Base-by-base conservation (phyloP, 2,888 invertebrate species). In the Euzophera pinguis region DNA sequence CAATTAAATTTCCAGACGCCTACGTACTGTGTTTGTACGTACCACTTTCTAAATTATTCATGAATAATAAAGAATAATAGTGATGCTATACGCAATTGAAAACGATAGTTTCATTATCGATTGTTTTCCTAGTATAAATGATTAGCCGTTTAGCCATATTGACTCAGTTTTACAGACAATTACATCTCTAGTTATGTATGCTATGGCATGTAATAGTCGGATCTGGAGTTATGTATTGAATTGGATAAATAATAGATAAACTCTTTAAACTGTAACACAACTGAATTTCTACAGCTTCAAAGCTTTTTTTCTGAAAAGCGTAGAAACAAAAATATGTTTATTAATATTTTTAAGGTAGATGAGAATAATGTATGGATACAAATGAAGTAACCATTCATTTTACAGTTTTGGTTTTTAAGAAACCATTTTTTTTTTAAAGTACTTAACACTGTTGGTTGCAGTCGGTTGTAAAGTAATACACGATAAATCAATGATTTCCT, bases 11-110 rank as follows among this genome's bases (percentile, higher is more conserved):
- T 50, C 49, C 49, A 50, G 29, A 32, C 29, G 38, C 29, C 39
- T 16, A 39, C 45, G 14, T 45, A 32, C 16, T 45, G 43, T 13
- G 49, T 38, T 3, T 37, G 27, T 39, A 43, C 17, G 14, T 56
- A 57, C 59, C 51, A 78, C 80, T 80, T 80, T 80, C 80, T 80
- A 80, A 79, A 74, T 65, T 76, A 71, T 75, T 74, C 77, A 75
- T 67, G 67, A 68, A 22, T 22, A 22, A 22, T 22, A 5, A 22
- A n/a, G 57, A 60, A 61, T 61, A 62, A 64, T 57, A 59, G 64
- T 64, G 64, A 64, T 63, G 63, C 65, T 62, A 53, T 55, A 22
- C 22, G 48, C 47, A 42, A 32, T 32, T 45, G 45, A 45, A 45
- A 45, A 45, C 38, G 38, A 50, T 45, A 50, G 41, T 47, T 32